Evolutionary conservation across 2,797 vertebrate species (phyloP), one percentile per base, ranked within the genome.

Genomic region (Pteronotus mesoamericanus): DNA sequence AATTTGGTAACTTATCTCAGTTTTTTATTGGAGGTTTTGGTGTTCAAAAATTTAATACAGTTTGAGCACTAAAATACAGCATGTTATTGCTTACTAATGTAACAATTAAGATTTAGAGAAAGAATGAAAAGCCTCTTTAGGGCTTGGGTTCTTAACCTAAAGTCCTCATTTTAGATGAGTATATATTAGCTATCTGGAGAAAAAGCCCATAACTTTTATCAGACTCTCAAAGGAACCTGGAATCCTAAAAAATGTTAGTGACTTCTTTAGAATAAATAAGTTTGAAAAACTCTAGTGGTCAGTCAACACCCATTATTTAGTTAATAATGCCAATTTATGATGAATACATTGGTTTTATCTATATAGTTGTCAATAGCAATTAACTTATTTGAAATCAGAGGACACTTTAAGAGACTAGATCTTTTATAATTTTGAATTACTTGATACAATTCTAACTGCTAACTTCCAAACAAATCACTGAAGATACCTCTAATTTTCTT

Each of bases 101-200:
- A 86, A 93, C 14, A 91, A 66, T 78, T 85, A 95, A 95, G 32
- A 89, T 71, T 95, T 74, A 86, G 44, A 88, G 78, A 97, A 89
- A 46, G 48, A 92, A 93, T 53, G 29, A 68, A n/a, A 93, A 87
- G 72, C 24, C 37, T 89, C 53, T 90, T 92, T 57, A 78, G 51
- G n/a, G 59, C 10, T 51, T 75, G 71, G n/a, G 44, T 46, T 92
- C 51, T 42, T 91, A 83, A 83, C 48, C 46, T 59, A 57, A 84
- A 86, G 24, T 71, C 6, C 24, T 6, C 61, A n/a, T 75, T 89
- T 89, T 71, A 92, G 72, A 22, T 74, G 2, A 86, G 26, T 89
- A 66, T 21, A 68, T 24, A 87, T 78, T 59, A 91, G 59, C 55
- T 89, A 5, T 42, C 19, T 37, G 1, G 24, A 61, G 29, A 6